Evolutionary conservation across 92 coral and sea anemone genomes (phyloP), one percentile per base, ranked within the genome.

Genomic region (Virgularia gustaviana): DNA sequence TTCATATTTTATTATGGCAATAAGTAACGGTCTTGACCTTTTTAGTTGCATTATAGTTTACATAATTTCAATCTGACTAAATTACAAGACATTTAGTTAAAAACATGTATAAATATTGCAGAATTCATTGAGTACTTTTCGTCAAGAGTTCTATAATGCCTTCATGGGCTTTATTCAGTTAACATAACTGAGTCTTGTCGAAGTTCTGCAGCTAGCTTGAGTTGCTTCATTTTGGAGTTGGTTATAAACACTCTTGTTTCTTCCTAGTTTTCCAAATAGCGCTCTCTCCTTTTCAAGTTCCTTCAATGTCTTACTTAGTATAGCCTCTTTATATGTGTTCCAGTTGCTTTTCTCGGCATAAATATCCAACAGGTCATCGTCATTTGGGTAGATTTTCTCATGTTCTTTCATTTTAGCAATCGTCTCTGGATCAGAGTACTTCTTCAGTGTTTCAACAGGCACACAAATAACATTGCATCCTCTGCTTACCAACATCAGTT

Each of bases 381-480:
- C 98, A 29, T 67, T 80, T 3, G 98, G 96, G 79, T 89, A 92
- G 2, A 20, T 55, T 10, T 75, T 71, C 6, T 85, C 78, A 55
- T 79, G 62, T 28, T 72, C 35, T 74, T 72, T 79, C n/a, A 92
- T 67, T 37, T 64, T 76, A 12, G 73, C 75, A 35, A 84, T 65
- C 18, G 94, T 92, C 70, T 58, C 78, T 18, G 58, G 60, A 73
- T 89, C 90, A 3, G 90, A 80, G 58, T 81, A 74, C 36, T 85
- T 86, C 33, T 49, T 57, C 43, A 89, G 81, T 16, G 57, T 65
- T 22, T 92, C 96, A 32, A 77, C 88, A 1, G 98, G 81, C 30
- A 92, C 84, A 56, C 85, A 86, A 36, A 92, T 83, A 23, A 92
- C 80, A 55, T 86, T 89, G 71, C 98, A 92, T 19, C 98, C 98